Conservation (phyloP, 30 jellyfish, hydroid and myxozoan genomes). For the Turritopsis dohrnii region DNA sequence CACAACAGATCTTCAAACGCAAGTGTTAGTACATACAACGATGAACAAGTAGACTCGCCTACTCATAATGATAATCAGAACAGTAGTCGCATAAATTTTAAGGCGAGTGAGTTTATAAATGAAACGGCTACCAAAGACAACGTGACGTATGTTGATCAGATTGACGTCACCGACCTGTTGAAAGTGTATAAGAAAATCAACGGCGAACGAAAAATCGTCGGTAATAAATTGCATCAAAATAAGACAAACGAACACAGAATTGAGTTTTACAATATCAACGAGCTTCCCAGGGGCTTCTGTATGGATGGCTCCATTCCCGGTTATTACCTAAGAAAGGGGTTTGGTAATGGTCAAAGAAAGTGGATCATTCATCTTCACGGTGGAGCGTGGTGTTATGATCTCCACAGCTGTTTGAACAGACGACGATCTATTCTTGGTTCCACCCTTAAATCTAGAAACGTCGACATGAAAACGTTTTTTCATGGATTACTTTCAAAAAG, state of each 20-base stretch:
- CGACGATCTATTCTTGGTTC: conserved; percentile 78
- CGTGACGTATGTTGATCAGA: neutral
- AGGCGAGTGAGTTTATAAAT: neutral
- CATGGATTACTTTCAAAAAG: conserved; percentile 75
- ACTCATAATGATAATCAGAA: neutral
- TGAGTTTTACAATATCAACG: conserved; percentile 7
- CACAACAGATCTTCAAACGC: neutral
- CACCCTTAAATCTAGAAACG: conserved; percentile 61
- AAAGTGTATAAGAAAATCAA: neutral
- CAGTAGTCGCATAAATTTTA: neutral
- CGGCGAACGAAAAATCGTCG: neutral
- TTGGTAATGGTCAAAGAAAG: conserved; percentile 46
- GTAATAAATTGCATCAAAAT: neutral
- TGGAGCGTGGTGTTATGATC: conserved; percentile 96
- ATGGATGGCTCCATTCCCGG: conserved; percentile 92
- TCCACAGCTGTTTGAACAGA: conserved; percentile 68
- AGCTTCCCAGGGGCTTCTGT: conserved; percentile 56
- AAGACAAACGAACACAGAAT: conserved; percentile 2
- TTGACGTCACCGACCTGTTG: conserved; percentile 1
- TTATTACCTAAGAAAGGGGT: conserved; percentile 64
- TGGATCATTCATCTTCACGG: conserved; percentile 97
- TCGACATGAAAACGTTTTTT: conserved; percentile 60
- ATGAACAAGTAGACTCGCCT: neutral
- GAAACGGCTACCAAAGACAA: neutral
- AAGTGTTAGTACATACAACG: neutral